Base-by-base conservation (phyloP, 2,888 invertebrate species). In the Cistogaster globosa region DNA sequence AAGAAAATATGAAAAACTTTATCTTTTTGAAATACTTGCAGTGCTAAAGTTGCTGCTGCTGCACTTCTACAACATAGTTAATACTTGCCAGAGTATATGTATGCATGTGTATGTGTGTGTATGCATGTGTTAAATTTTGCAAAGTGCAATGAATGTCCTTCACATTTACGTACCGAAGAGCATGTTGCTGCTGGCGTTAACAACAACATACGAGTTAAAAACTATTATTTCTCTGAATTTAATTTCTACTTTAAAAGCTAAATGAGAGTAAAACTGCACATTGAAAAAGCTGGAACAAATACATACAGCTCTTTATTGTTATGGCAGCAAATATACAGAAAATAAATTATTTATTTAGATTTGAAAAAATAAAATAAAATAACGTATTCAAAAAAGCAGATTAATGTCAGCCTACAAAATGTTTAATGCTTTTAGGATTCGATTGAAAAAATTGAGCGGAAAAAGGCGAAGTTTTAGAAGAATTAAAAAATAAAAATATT, bases 61-160 rank as follows among this genome's bases (percentile, higher is more conserved):
- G 20, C 71, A 20, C 32, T n/a, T 45, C 18, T 18, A 72, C 45
- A 67, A 26, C 42, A 55, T 26, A 79, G 68, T 74, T 36, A 62
- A 42, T 36, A 53, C 16, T 53, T 42, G 69, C 63, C 67, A 20
- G 36, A 18, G 62, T 53, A 53, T 57, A 78, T 32, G 32, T 8
- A 32, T 32, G 32, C 2, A 26, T 51, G 20, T 65, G 62, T 57
- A 74, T 58, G 18, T 26, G 58, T 36, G n/a, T 0, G 18, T 57
- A 63, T 62, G 42, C 42, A 7, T 53, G 18, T 18, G 18, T 53
- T 5, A 20, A 53, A 20, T 22, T 48, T 14, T 67, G 22, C 55
- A 77, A 63, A 84, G 84, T 81, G 84, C 84, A 81, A 77, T 57
- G 84, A 77, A 76, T 84, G 84, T 62, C 84, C 84, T 84, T 84